phyloP scores from a whole-genome alignment of 2,888 invertebrate genomes.

The Ophioninae sp. region DNA sequence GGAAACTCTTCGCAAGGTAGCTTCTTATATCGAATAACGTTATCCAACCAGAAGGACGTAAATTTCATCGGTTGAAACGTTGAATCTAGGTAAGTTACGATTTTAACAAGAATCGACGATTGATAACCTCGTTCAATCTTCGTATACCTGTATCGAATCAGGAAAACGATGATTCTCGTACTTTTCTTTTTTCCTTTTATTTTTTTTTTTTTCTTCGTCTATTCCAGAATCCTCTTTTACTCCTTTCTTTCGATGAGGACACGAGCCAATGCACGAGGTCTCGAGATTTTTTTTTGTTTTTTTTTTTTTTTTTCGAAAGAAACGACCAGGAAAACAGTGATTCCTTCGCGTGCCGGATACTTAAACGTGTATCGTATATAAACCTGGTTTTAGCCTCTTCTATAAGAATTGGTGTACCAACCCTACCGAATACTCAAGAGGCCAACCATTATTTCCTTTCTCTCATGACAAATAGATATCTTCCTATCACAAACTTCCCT shows the following conservation, averaged over 20 bases:
- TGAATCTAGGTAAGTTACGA: conserved; percentile 2
- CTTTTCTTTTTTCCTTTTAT: neutral
- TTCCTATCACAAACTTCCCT: conserved; percentile 26
- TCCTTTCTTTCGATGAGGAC: conserved; percentile 61
- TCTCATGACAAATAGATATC: conserved; percentile 58
- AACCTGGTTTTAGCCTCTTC: neutral
- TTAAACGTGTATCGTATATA: conserved; percentile 14
- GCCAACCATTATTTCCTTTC: conserved; percentile 53
- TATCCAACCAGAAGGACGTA: conserved; percentile 19
- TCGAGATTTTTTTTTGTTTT: conserved; percentile 24
- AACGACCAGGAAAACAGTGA: conserved; percentile 40
- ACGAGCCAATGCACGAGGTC: conserved; percentile 43
- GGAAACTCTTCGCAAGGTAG: conserved; percentile 59
- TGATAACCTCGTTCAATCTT: neutral
- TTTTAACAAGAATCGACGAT: neutral
- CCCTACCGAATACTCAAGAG: conserved; percentile 48
- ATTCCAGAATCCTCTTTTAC: conserved; percentile 38
- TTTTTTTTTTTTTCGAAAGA: no score
- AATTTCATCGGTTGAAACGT: neutral
- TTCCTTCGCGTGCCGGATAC: conserved; percentile 51
- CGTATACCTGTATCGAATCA: conserved; percentile 7
- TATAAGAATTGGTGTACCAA: neutral
- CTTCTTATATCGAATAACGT: neutral
- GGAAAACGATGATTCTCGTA: conserved; percentile 4
- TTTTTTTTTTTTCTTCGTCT: conserved; percentile 26